Evolutionary conservation across 2,888 invertebrate species (phyloP).

Genomic region (Idaea straminata): DNA sequence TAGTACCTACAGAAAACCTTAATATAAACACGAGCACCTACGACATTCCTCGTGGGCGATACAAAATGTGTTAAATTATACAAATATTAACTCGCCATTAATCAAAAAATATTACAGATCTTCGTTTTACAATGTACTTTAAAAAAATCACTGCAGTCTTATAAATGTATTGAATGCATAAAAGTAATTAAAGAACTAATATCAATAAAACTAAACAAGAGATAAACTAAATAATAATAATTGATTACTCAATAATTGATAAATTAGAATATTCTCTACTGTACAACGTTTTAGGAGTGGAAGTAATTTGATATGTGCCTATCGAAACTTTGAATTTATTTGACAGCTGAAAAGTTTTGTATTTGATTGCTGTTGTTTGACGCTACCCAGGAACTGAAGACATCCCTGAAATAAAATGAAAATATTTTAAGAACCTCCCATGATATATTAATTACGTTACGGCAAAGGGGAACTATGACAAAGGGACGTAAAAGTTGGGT

Average conservation of each 20-base stretch:
- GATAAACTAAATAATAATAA: conserved; percentile 7
- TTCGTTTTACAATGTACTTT: conserved; percentile 1
- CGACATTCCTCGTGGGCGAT: not conserved
- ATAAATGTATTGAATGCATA: conserved; percentile 2
- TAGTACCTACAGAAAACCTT: not conserved
- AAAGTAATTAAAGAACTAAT: not conserved
- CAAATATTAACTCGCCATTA: not conserved
- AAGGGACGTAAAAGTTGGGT: too few species aligned
- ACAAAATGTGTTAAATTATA: not conserved
- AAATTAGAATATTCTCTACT: conserved; percentile 23
- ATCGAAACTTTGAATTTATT: conserved; percentile 70
- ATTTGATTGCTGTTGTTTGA: conserved; percentile 90
- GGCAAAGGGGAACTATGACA: not conserved
- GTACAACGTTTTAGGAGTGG: conserved; percentile 27
- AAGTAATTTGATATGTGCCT: conserved; percentile 56
- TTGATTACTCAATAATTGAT: conserved; percentile 10
- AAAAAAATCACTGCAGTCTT: conserved; percentile 5
- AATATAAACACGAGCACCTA: not conserved
- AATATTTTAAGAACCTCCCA: conserved; percentile 13
- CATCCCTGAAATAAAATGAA: conserved; percentile 85
- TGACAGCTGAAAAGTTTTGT: conserved; percentile 89
- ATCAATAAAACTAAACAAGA: not conserved
- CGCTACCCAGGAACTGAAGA: conserved; percentile 94
- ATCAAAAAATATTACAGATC: not conserved
- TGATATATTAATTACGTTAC: not conserved